Conservation (phyloP, 2,113 vertebrate genomes). For the Coreoperca whiteheadi region DNA sequence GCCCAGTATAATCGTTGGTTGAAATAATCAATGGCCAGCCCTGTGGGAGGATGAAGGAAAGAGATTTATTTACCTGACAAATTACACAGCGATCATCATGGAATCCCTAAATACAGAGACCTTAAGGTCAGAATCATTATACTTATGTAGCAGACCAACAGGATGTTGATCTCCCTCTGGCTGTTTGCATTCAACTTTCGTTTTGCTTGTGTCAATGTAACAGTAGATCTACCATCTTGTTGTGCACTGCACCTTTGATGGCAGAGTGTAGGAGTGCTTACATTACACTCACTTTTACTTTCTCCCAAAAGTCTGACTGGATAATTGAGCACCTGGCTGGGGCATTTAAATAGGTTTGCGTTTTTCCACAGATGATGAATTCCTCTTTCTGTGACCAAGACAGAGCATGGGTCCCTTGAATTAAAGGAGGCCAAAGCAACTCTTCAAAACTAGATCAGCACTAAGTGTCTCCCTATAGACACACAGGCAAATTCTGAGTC, state of each 20-base stretch:
- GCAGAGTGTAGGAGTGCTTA: conserved; percentile 18
- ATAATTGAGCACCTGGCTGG: conserved; percentile 64
- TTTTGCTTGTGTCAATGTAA: conserved; percentile 21
- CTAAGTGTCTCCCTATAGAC: conserved; percentile 74
- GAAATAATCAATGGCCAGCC: conserved; percentile 94
- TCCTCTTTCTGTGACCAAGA: conserved; percentile 64
- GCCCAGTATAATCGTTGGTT: conserved; percentile 97
- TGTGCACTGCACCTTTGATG: conserved; percentile 7
- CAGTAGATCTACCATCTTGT: conserved; percentile 7
- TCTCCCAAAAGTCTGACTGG: conserved; percentile 46
- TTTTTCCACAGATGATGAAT: conserved; percentile 77
- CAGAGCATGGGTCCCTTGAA: conserved; percentile 63
- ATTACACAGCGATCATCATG: conserved; percentile 55
- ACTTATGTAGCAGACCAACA: conserved; percentile 26
- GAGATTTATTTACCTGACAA: conserved; percentile 73
- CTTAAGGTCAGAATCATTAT: conserved; percentile 27
- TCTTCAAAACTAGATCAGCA: conserved; percentile 76
- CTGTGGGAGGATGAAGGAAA: conserved; percentile 81
- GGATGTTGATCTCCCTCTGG: conserved; percentile 5
- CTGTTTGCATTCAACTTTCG: conserved; percentile 36
- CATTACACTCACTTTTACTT: conserved; percentile 49
- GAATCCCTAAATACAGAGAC: conserved; percentile 47
- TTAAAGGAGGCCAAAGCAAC: conserved; percentile 79
- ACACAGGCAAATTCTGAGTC: conserved; percentile 33
- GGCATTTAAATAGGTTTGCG: conserved; percentile 66